Evolutionary conservation across 1,140 invertebrate genomes (phyloP), one percentile per base, ranked within the genome.

Genomic region (Elymnias hypermnestra): DNA sequence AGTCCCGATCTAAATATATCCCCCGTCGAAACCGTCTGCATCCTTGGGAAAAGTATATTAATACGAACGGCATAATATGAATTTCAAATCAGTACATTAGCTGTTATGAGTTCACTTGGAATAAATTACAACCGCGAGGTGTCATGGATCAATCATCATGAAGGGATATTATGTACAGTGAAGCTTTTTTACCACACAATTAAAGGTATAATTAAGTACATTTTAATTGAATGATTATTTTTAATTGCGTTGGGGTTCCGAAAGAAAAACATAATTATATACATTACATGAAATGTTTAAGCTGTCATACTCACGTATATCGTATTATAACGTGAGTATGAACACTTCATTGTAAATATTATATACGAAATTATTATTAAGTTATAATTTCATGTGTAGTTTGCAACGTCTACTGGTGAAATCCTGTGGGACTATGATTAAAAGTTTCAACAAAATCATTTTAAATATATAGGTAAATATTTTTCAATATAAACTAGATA

Each of bases 1-100:
- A 59, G 36, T 69, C 49, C 57, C 57, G 54, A 71, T 54, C 50
- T 59, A 55, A 61, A 69, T 70, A 63, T 54, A 63, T 66, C 62
- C 59, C 65, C 48, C 60, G 46, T 57, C 48, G 48, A 59, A 66
- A 54, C 63, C 53, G 62, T 54, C 45, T 46, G 61, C 59, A 63
- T 68, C 60, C 61, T 63, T 67, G 54, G 52, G 58, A 72, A 67
- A 38, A 26, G 26, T 18, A 39, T 15, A 42, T 43, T 26, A 46
- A 46, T 46, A 38, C 7, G 1, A 19, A 36, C 38, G 7, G 13
- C 8, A 33, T 15, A 47, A 31, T 47, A 36, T 41, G 38, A 21
- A 41, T 41, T 22, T 49, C 23, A 41, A 31, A 26, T 28, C 40
- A 21, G 28, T 43, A 13, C 18, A 23, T 43, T 21, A 38, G 28